phyloP scores from a whole-genome alignment of 2,113 vertebrate genomes.

The Lophius piscatorius region DNA sequence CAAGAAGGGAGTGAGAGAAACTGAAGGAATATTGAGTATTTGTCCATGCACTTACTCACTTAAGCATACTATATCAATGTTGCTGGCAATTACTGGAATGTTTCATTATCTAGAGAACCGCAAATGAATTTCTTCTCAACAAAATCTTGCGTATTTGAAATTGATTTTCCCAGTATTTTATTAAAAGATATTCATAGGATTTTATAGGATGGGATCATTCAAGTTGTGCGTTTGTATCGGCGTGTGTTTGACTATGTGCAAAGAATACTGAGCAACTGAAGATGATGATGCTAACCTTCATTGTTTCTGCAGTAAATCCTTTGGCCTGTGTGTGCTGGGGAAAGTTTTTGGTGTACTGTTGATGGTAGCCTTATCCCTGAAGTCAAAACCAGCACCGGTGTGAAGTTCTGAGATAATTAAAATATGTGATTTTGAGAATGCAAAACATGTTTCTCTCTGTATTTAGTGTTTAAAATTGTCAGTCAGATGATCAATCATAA shows the following conservation, averaged over 20 bases:
- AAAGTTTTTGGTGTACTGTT: constrained; percentile 81
- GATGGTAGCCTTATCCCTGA: constrained; percentile 61
- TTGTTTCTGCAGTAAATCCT: constrained; percentile 16
- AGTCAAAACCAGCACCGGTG: constrained; percentile 39
- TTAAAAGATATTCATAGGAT: not conserved
- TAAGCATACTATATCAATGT: too few relatives aligned
- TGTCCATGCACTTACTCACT: too few relatives aligned
- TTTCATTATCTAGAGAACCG: not conserved
- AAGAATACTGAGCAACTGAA: not conserved
- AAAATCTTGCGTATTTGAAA: not conserved
- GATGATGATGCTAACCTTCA: constrained; percentile 7
- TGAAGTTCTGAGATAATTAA: constrained; percentile 43
- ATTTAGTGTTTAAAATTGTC: not conserved
- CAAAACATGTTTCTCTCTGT: not conserved
- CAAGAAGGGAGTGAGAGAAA: too few relatives aligned
- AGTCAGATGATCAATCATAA: too few relatives aligned
- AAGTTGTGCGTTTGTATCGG: not conserved
- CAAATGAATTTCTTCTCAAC: not conserved
- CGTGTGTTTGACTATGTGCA: not conserved
- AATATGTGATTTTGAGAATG: too few relatives aligned
- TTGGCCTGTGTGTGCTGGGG: constrained; percentile 72
- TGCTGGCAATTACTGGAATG: too few relatives aligned
- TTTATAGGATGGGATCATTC: not conserved
- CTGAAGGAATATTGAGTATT: too few relatives aligned
- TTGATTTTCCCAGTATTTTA: not conserved